Percentiles rank a stretch among this genome's conserved stretches.
Conservation (phyloP, 1,140 invertebrate species). For the Ditylenchus dipsaci region DNA sequence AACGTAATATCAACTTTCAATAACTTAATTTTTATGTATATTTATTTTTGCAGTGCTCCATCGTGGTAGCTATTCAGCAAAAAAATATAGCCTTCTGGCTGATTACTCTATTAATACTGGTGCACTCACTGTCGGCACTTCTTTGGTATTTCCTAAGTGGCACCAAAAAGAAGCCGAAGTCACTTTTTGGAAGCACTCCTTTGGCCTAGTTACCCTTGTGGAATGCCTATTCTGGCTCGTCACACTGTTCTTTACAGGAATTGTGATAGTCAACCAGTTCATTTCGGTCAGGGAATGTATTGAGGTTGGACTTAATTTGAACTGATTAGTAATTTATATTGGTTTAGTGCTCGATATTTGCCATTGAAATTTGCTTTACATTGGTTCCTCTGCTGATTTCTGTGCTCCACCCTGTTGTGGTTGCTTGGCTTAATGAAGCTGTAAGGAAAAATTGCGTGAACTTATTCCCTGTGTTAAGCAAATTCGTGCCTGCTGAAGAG, state of each 20-base stretch:
- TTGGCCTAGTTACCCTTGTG: background rate
- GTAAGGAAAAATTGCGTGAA: background rate
- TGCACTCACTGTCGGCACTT: background rate
- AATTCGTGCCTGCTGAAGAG: background rate
- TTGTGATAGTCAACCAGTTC: background rate
- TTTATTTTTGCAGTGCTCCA: conserved; percentile 15
- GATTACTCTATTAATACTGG: background rate
- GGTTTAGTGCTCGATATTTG: conserved; percentile 5
- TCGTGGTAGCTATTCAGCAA: conserved; percentile 20
- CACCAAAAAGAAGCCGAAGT: background rate
- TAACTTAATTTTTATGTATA: no score
- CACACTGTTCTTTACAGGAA: background rate
- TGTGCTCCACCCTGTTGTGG: background rate
- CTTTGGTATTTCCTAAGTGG: background rate
- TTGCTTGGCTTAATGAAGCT: background rate
- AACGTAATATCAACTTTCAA: background rate
- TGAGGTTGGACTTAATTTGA: background rate
- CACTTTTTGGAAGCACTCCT: background rate
- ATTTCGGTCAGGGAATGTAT: background rate
- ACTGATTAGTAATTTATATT: background rate
- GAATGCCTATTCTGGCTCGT: background rate
- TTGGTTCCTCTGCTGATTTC: background rate
- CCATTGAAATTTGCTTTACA: conserved; percentile 5
- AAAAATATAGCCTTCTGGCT: conserved; percentile 6
- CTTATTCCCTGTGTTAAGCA: conserved; percentile 5